phyloP scores from a whole-genome alignment of 2,888 invertebrate genomes.

The Galeruca laticollis region DNA sequence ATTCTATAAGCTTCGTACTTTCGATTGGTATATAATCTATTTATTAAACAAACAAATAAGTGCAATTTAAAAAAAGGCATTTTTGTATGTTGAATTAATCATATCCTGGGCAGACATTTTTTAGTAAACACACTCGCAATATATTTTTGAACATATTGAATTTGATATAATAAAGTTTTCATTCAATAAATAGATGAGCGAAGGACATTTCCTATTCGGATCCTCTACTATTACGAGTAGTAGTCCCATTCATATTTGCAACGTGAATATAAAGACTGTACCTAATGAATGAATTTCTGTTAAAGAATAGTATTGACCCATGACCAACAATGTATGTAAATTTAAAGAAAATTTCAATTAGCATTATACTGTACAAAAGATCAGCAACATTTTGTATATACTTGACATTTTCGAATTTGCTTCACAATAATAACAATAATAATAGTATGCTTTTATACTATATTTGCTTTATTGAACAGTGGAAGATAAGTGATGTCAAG shows the following conservation, averaged over 20 bases:
- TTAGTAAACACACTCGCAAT: too few relatives aligned
- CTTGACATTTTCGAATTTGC: not conserved
- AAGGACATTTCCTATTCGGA: too few relatives aligned
- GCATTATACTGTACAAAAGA: not conserved
- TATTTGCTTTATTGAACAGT: not conserved
- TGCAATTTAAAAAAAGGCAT: too few relatives aligned
- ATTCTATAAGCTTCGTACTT: too few relatives aligned
- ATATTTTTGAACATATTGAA: too few relatives aligned
- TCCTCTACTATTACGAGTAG: not conserved
- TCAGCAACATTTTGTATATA: not conserved
- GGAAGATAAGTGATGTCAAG: not conserved
- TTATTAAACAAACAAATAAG: too few relatives aligned
- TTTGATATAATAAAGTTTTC: too few relatives aligned
- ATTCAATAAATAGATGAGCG: too few relatives aligned
- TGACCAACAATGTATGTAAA: not conserved
- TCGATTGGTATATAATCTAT: too few relatives aligned
- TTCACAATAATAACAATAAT: not conserved
- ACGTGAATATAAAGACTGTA: not conserved
- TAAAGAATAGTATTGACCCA: not conserved
- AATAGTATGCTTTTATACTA: not conserved
- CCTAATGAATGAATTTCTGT: not conserved
- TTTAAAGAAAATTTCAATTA: not conserved
- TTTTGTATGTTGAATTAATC: too few relatives aligned
- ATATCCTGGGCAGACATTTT: too few relatives aligned
- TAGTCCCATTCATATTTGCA: slow-evolving; percentile 1